Evolutionary conservation across 2,888 invertebrate species (phyloP).

Genomic region (Pseudococcus viburni): DNA sequence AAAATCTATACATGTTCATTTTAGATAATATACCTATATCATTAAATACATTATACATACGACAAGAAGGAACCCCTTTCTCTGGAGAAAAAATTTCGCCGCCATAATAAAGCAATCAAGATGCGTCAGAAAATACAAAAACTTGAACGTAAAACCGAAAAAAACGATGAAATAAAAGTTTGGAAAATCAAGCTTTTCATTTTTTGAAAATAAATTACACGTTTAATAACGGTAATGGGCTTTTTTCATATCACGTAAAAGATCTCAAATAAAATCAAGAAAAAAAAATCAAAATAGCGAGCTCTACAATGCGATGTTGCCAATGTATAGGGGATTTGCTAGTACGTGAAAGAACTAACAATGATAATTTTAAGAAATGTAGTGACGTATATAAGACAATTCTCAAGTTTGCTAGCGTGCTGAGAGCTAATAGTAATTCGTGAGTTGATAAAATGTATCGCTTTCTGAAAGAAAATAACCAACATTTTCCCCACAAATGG

Average conservation of each 20-base stretch:
- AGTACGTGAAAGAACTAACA: slow-evolving; percentile 59
- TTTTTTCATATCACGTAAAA: slow-evolving; percentile 62
- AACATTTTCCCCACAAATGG: slow-evolving; percentile 18
- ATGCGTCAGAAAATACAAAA: slow-evolving; percentile 16
- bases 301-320: slow-evolving; percentile 59
- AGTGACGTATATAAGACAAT: slow-evolving; percentile 51
- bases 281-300: slow-evolving; percentile 53
- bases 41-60: neutral
- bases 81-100: neutral
- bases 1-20: neutral
- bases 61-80: neutral
- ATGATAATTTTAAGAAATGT: slow-evolving; percentile 60
- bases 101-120: neutral
- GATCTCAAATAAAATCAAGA: slow-evolving; percentile 58
- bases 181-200: slow-evolving; percentile 41
- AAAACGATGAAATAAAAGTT: slow-evolving; percentile 52
- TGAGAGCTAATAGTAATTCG: slow-evolving; percentile 62
- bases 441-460: slow-evolving; percentile 55
- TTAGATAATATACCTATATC: neutral
- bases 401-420: slow-evolving; percentile 58
- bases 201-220: slow-evolving; percentile 57
- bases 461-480: slow-evolving; percentile 47
- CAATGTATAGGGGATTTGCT: slow-evolving; percentile 59
- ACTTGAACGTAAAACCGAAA: neutral
- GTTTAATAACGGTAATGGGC: slow-evolving; percentile 62